phyloP scores from a whole-genome alignment of 2,797 vertebrate species.

The Cuculus canorus region DNA sequence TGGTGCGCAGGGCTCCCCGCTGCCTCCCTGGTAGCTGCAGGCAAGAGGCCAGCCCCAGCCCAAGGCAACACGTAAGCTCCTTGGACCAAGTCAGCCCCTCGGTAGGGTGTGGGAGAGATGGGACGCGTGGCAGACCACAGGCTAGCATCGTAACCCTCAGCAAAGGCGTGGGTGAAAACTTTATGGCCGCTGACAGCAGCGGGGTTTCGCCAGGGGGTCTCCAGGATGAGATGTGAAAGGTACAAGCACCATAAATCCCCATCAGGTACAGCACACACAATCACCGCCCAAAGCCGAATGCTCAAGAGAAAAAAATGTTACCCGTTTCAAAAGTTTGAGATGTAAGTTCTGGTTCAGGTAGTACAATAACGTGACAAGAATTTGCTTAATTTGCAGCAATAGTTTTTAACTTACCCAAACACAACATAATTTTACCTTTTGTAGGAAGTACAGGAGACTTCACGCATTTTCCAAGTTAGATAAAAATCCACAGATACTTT shows the following conservation, averaged over 20 bases:
- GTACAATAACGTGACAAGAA: rapidly evolving
- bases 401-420: neutral
- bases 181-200: neutral
- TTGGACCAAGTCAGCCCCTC: neutral
- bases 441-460: neutral
- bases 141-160: neutral
- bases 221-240: neutral
- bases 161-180: neutral
- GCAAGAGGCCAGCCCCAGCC: neutral
- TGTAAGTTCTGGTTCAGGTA: neutral
- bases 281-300: neutral
- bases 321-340: neutral
- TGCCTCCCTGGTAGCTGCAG: neutral
- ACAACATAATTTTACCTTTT: neutral
- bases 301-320: neutral
- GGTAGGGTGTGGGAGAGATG: neutral
- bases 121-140: neutral
- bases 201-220: neutral
- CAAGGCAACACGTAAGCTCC: neutral
- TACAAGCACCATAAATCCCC: rapidly evolving
- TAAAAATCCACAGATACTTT: neutral
- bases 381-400: neutral
- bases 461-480: neutral
- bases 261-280: rapidly evolving
- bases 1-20: neutral